A percentile compares a stretch with the other conserved stretches of the same genome.
Evolutionary conservation across 2,113 vertebrate genomes (phyloP).

Genomic region (Erythrocebus patas): DNA sequence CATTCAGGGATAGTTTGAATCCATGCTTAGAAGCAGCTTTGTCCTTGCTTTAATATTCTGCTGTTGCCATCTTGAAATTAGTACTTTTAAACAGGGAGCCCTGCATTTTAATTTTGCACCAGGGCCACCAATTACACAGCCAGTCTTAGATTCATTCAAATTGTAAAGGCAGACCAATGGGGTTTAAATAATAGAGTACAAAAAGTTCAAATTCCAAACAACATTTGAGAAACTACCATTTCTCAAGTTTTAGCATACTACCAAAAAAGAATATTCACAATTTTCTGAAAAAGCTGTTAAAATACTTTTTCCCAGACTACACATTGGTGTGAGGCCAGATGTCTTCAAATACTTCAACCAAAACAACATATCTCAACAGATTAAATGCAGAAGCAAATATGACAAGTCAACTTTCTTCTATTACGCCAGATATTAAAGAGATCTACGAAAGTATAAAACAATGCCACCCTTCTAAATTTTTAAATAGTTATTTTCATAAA

Average conservation of each 20-base stretch:
- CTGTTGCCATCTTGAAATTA: neutral
- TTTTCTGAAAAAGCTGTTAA: constrained; percentile 24
- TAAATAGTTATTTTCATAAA: neutral
- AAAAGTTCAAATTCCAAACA: constrained; percentile 27
- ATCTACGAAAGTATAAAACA: neutral
- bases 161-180: neutral
- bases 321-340: neutral
- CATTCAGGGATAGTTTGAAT: neutral
- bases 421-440: neutral
- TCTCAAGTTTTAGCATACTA: neutral
- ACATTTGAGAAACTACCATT: neutral
- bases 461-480: neutral
- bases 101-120: neutral
- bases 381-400: neutral
- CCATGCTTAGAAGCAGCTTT: neutral
- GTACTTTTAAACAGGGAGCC: neutral
- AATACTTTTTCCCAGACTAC: neutral
- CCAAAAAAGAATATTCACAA: neutral
- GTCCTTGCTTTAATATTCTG: neutral
- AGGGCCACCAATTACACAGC: neutral
- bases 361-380: neutral
- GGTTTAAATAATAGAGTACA: neutral
- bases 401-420: neutral
- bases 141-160: neutral
- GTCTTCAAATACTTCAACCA: neutral